Base-by-base conservation (phyloP, 2,113 vertebrate species). In the Desmodus rotundus region DNA sequence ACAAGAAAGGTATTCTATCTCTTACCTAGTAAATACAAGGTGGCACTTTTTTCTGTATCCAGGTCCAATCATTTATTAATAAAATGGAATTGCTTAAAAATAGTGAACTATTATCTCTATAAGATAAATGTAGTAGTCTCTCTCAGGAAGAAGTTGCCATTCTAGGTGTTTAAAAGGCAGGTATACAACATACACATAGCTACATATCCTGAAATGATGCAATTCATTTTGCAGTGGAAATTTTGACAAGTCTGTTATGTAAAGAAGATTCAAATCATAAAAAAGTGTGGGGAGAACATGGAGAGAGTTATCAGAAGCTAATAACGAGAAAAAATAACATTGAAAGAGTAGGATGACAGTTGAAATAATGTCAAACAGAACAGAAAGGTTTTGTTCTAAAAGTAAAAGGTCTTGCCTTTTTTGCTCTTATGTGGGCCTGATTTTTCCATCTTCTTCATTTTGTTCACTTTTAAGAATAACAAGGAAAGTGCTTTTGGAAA, bases 191-290 rank as follows among this genome's bases (percentile, higher is more conserved):
- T 45, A 36, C 7, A 7, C 45, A 2, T 38, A 45, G 54, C 4
- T 89, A 43, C 24, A 15, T 87, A 56, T 63, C 16, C 52, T 94
- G 43, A n/a, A 16, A 41, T 19, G 16, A 31, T 14, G 2, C 38
- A 31, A 33, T 78, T 31, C 15, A 41, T 56, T 95, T 95, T 92
- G 24, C 45, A 2, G 78, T 94, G 68, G 74, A 52, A 91, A 83
- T 87, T 94, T 96, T 92, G 92, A 97, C 74, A 96, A 77, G 76
- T 86, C 56, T 93, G 31, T 96, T 97, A 96, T 78, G 16, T 95
- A 96, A 96, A 94, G 90, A 97, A 94, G 83, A 93, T 94, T 72
- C 20, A 14, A 97, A 96, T 81, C 41, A 83, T 89, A 31, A 77
- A 50, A 56, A 90, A 45, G 41, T 94, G 72, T 93, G 77, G 56